Evolutionary conservation across 2,113 vertebrate species (phyloP), one percentile per base, ranked within the genome.

Genomic region (Nettapus auritus): DNA sequence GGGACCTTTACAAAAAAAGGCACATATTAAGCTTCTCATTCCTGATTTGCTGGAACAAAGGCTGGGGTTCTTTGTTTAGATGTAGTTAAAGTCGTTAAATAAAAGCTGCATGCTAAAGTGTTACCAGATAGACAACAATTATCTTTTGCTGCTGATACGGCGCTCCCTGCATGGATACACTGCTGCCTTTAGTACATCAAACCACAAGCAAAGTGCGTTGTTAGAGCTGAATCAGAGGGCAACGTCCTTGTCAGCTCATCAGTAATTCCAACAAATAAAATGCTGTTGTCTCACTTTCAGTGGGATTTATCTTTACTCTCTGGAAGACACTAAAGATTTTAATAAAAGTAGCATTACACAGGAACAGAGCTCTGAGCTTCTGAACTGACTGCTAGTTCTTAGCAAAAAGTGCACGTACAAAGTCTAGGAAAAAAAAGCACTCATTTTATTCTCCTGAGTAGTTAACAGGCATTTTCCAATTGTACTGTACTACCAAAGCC

Each of bases 101-200:
- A 67, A 82, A 82, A 71, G 9, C 28, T 29, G 25, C 13, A 9
- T 20, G 21, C 13, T 71, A 2, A 71, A 63, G 36, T 2, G 0
- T 74, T 29, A 44, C 18, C 20, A 8, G 4, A 14, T 28, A 44
- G n/a, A 31, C 11, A 53, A 31, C 20, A 28, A 1, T 48, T 34
- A 20, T 2, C 23, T 75, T 20, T 29, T 67, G 20, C 42, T 82
- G 33, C 44, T 28, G 26, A 11, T 4, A 7, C 1, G 3, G 23
- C 40, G 12, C 20, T 63, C 19, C 2, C 18, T 21, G 11, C 18
- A 26, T 0, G 0, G 22, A 23, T n/a, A 33, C 15, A 56, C 11
- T 50, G 31, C 36, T 50, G 31, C n/a, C 57, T 59, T 36, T 19
- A 17, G 25, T 26, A 22, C 1, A 22, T 25, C 29, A 34, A 25